Conservation (phyloP, 2,888 invertebrate species). For the Scrobipalpa atriplicella region DNA sequence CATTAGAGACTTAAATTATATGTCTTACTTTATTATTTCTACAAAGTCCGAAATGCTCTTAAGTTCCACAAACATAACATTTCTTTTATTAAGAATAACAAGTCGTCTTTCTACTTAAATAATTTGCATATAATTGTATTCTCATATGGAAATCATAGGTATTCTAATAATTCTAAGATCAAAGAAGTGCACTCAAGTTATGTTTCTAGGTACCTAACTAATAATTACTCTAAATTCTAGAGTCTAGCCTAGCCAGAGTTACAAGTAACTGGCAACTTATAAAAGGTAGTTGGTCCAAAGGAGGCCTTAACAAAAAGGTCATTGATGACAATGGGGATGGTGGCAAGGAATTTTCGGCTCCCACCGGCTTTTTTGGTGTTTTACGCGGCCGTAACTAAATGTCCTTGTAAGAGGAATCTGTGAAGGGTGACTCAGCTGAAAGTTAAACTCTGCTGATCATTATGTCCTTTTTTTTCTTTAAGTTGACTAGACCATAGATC, state of each 20-base stretch:
- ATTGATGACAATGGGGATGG: conserved; percentile 56
- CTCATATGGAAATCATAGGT: too few relatives aligned
- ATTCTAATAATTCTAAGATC: background rate
- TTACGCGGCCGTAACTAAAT: conserved; percentile 66
- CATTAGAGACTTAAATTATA: too few relatives aligned
- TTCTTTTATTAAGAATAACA: too few relatives aligned
- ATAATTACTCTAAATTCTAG: too few relatives aligned
- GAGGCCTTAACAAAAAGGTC: conserved; percentile 51
- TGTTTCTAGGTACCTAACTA: background rate
- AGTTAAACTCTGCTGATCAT: conserved; percentile 32
- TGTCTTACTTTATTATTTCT: too few relatives aligned
- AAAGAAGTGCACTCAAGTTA: background rate
- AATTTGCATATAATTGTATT: too few relatives aligned
- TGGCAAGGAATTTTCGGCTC: conserved; percentile 68
- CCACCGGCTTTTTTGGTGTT: conserved; percentile 72
- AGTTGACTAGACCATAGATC: background rate
- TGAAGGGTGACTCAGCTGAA: conserved; percentile 56
- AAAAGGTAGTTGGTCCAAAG: conserved; percentile 49
- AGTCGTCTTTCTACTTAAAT: too few relatives aligned
- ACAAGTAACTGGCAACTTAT: conserved; percentile 39
- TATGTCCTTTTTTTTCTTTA: background rate
- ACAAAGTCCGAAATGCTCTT: too few relatives aligned
- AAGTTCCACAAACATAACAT: too few relatives aligned
- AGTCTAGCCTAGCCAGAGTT: background rate
- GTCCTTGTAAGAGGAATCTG: conserved; percentile 59